phyloP scores from a whole-genome alignment of 2,888 invertebrate genomes.

The Xestia rhomboidea region DNA sequence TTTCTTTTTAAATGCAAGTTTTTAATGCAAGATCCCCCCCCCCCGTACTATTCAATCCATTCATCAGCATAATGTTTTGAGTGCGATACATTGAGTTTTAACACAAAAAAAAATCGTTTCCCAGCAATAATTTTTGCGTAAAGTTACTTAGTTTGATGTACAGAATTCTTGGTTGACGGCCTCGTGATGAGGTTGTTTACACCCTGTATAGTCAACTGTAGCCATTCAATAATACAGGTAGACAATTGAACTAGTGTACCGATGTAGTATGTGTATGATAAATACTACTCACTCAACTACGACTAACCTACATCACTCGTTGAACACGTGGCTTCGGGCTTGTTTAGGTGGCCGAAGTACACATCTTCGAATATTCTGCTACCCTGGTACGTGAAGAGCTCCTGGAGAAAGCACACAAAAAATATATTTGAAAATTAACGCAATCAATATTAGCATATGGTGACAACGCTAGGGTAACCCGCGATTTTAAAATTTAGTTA shows the following conservation, averaged over 20 bases:
- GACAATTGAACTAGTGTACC: slow-evolving; percentile 70
- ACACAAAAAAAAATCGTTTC: no score
- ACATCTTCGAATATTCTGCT: slow-evolving; percentile 74
- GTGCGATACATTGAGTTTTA: no score
- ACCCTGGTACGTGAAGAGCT: slow-evolving; percentile 76
- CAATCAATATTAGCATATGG: background rate
- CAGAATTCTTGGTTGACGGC: no score
- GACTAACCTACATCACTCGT: slow-evolving; percentile 79
- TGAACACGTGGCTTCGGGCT: slow-evolving; percentile 61
- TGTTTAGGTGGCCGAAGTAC: slow-evolving; percentile 59
- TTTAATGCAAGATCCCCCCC: no score
- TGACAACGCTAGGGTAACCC: background rate
- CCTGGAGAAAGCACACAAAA: slow-evolving; percentile 60
- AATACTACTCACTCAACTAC: slow-evolving; percentile 70
- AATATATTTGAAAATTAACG: background rate
- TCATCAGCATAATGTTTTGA: no score
- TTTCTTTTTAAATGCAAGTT: no score
- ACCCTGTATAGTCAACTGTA: slow-evolving; percentile 25
- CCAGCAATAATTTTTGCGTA: no score
- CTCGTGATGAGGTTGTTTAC: no score
- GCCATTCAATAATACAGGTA: slow-evolving; percentile 57
- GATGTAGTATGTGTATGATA: slow-evolving; percentile 47
- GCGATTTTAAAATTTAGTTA: no score
- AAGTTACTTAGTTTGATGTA: no score
- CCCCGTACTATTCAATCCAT: no score